Base-by-base conservation (phyloP, 2,113 vertebrate species). In the Lepus americanus region DNA sequence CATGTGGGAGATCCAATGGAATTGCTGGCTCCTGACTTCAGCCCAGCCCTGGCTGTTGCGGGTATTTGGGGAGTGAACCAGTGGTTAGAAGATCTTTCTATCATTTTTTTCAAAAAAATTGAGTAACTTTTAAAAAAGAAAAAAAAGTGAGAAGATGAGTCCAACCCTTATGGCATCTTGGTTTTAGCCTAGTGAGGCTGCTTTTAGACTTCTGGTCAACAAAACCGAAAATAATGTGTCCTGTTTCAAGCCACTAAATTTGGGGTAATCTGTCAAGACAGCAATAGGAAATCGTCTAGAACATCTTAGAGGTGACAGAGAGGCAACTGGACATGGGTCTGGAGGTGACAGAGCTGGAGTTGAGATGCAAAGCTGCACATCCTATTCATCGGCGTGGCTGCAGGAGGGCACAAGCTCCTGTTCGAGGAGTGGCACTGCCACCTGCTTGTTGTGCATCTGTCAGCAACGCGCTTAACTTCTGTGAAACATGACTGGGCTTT, bases 221-320 rank as follows among this genome's bases (percentile, higher is more conserved):
- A 66, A 23, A 95, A 44, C 20, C 67, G 27, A 90, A 64, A 90
- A 93, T 80, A 91, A 90, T 31, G 31, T 93, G n/a, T 93, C 53
- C 27, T 94, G 89, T 80, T 90, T 72, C 69, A 55, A 72, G 25
- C 31, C n/a, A 63, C 29, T 59, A 25, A 61, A 80, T 19, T n/a
- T 17, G 12, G 13, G 79, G 23, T 25, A 80, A 80, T 22, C 44
- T 44, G 44, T 44, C 44, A 44, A 44, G 44, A 44, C 44, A 44
- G 44, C 44, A 44, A 44, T 44, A 44, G 44, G 44, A 44, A 44
- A 44, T 44, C 44, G 7, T 44, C 44, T 44, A 44, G 7, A 44
- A 74, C n/a, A 67, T 66, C 23, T 39, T 80, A 55, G 51, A 82
- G 44, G 81, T 33, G 14, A 77, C 77, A 79, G 39, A 9, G 17